A percentile compares a stretch with the other conserved stretches of the same genome.
phyloP scores from a whole-genome alignment of 1,140 invertebrate genomes.

The Heterodera carotae region DNA sequence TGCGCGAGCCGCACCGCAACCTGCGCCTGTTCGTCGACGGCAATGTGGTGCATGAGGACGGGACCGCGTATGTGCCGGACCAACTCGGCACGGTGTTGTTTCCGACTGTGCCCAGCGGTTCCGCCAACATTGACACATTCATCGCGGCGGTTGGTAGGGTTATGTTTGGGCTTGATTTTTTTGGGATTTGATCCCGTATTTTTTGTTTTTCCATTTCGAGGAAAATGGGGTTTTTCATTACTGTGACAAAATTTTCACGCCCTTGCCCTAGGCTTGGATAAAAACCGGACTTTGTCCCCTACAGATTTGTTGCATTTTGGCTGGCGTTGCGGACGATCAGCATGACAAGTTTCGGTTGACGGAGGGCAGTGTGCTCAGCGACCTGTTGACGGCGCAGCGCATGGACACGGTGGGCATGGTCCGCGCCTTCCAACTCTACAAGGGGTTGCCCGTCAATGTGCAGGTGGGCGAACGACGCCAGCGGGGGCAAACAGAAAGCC shows the following conservation, averaged over 20 bases:
- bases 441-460: constrained; percentile 42
- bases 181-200: too few relatives aligned
- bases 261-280: too few relatives aligned
- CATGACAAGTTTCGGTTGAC: constrained; percentile 40
- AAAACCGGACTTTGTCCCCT: not conserved
- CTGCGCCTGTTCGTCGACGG: constrained; percentile 62
- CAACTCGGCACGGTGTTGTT: constrained; percentile 51
- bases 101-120: constrained; percentile 28
- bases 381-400: constrained; percentile 46
- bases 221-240: too few relatives aligned
- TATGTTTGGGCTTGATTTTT: not conserved
- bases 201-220: too few relatives aligned
- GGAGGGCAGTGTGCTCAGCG: constrained; percentile 42
- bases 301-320: constrained; percentile 43
- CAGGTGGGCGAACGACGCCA: constrained; percentile 43
- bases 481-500: too few relatives aligned
- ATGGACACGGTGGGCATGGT: constrained; percentile 60
- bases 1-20: constrained; percentile 60
- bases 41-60: constrained; percentile 52
- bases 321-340: constrained; percentile 45
- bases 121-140: constrained; percentile 33
- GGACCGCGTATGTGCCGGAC: constrained; percentile 6
- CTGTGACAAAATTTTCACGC: too few relatives aligned
- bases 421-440: constrained; percentile 50
- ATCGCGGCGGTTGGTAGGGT: constrained; percentile 41